These are phyloP conservation scores for Charanyca ferruginea DNA, from an alignment of 2,888 invertebrate species.

Conservation along the genomic window DNA sequence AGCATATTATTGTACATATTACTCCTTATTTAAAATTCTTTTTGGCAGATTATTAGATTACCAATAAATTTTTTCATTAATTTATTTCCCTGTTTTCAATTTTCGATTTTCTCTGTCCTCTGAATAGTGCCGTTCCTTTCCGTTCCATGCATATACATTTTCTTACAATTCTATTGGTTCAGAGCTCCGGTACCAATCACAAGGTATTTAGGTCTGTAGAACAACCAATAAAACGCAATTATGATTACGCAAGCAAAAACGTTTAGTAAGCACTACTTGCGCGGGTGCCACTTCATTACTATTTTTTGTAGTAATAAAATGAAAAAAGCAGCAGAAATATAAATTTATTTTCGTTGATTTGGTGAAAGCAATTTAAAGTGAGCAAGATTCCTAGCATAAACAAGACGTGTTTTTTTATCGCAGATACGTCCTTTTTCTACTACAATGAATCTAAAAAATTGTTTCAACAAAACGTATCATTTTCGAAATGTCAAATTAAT, in stretches of 20 bases:
- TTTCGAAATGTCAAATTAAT: constrained; percentile 52
- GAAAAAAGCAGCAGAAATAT: too few species aligned
- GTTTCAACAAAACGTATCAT: constrained; percentile 43
- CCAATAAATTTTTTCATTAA: constrained; percentile 75
- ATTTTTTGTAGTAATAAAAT: too few species aligned
- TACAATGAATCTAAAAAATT: neutral
- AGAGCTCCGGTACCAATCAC: neutral
- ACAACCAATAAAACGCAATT: constrained; percentile 54
- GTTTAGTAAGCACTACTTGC: constrained; percentile 45
- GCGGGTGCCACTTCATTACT: too few species aligned
- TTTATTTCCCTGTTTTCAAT: constrained; percentile 81
- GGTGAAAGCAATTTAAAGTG: too few species aligned
- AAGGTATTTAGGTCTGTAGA: neutral
- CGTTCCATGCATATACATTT: constrained; percentile 11
- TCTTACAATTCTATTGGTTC: constrained; percentile 31
- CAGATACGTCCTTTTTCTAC: neutral
- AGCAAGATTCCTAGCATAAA: too few species aligned
- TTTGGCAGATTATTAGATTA: constrained; percentile 73
- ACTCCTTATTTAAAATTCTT: constrained; percentile 73
- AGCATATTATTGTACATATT: constrained; percentile 76
- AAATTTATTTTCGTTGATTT: too few species aligned
- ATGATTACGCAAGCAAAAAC: constrained; percentile 40
- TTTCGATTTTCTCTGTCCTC: constrained; percentile 66
- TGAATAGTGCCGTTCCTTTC: constrained; percentile 42
- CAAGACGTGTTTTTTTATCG: too few species aligned